phyloP scores from a whole-genome alignment of 2,797 vertebrate genomes.

The Cuculus canorus region DNA sequence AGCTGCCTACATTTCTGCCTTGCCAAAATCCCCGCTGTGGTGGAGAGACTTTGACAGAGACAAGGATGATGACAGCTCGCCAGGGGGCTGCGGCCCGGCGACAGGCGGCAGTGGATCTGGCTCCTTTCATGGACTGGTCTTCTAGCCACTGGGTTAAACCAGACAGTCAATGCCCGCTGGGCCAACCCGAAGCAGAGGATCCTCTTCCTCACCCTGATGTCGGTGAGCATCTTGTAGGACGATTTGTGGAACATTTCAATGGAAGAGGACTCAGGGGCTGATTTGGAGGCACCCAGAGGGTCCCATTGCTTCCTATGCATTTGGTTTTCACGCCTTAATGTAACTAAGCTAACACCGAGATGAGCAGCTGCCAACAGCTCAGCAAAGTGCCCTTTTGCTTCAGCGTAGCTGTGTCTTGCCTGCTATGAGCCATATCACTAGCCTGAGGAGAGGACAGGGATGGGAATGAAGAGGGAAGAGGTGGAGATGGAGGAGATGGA shows the following conservation, averaged over 20 bases:
- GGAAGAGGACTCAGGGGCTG: slow-evolving; percentile 24
- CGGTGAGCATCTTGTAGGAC: background rate
- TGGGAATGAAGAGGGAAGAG: background rate
- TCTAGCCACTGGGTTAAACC: slow-evolving; percentile 41
- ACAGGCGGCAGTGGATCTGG: slow-evolving; percentile 58
- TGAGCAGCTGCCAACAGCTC: background rate
- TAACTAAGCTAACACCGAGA: background rate
- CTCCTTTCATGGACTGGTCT: slow-evolving; percentile 80
- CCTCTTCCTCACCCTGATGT: background rate
- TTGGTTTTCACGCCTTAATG: slow-evolving; percentile 64
- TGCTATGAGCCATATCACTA: slow-evolving; percentile 1
- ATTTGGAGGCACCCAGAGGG: background rate
- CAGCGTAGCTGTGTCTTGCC: background rate
- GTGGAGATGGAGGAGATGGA: background rate
- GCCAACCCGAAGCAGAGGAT: background rate
- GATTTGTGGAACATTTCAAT: background rate
- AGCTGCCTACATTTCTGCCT: slow-evolving; percentile 76
- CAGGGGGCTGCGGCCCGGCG: slow-evolving; percentile 74
- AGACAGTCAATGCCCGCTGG: background rate
- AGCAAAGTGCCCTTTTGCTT: slow-evolving; percentile 57
- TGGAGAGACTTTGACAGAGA: slow-evolving; percentile 81
- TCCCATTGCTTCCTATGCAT: slow-evolving; percentile 52
- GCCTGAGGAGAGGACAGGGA: background rate
- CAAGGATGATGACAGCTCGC: slow-evolving; percentile 76
- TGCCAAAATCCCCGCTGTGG: slow-evolving; percentile 77